A percentile compares a stretch with the other conserved stretches of the same genome.
These are phyloP conservation scores for Panthera tigris DNA, from an alignment of 2,113 vertebrate genomes.

Conservation along the genomic window DNA sequence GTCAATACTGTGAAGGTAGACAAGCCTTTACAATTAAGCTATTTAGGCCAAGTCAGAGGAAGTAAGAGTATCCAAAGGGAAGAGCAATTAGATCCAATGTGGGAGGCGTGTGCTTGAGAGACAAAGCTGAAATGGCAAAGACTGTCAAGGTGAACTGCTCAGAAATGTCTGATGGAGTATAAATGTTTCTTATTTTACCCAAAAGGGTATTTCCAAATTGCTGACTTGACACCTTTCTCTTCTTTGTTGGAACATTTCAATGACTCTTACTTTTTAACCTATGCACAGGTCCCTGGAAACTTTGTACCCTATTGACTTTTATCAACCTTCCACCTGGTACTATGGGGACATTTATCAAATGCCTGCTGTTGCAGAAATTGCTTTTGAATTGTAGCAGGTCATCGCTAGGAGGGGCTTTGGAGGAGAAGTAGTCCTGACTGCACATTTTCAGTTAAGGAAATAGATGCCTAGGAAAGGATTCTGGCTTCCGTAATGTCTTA, in stretches of 20 bases:
- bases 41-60: neutral
- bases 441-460: slow-evolving; percentile 25
- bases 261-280: slow-evolving; percentile 62
- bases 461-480: neutral
- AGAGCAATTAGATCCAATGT: neutral
- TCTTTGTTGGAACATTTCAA: slow-evolving; percentile 55
- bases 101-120: neutral
- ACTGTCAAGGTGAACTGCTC: slow-evolving; percentile 29
- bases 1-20: neutral
- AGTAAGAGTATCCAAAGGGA: neutral
- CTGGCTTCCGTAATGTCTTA: neutral
- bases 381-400: slow-evolving; percentile 29
- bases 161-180: neutral
- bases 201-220: slow-evolving; percentile 72
- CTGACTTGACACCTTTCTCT: slow-evolving; percentile 69
- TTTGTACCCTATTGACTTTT: slow-evolving; percentile 58
- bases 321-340: neutral
- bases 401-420: neutral
- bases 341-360: slow-evolving; percentile 28
- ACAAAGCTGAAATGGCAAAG: slow-evolving; percentile 38
- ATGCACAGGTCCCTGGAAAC: slow-evolving; percentile 53
- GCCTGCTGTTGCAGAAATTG: slow-evolving; percentile 38
- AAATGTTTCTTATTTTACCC: slow-evolving; percentile 71
- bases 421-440: neutral
- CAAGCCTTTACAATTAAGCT: fast-evolving